Conservation (phyloP, 2,797 vertebrate genomes). For the Aeoliscus strigatus region DNA sequence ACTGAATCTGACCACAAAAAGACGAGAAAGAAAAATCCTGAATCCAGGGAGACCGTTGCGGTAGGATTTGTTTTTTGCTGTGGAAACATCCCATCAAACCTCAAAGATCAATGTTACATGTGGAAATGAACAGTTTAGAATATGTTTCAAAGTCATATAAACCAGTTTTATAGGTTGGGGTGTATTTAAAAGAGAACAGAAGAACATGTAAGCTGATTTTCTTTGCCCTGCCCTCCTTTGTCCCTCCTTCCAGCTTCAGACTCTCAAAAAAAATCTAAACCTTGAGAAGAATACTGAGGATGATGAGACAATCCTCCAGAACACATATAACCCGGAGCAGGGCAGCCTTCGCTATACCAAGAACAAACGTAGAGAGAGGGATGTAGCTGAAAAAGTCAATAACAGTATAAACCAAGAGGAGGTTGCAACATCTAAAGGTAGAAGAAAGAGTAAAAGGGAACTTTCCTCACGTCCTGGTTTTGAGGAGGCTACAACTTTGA, state of each 20-base stretch:
- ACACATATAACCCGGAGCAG: conserved; percentile 72
- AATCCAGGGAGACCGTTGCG: conserved; percentile 76
- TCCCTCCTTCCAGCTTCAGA: conserved; percentile 75
- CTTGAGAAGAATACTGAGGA: conserved; percentile 76
- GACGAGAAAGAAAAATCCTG: conserved; percentile 70
- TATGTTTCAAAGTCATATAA: no score
- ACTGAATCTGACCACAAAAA: conserved; percentile 75
- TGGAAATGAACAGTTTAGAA: no score
- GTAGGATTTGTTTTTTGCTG: conserved; percentile 59
- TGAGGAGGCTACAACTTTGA: conserved; percentile 43
- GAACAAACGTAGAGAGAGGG: conserved; percentile 74
- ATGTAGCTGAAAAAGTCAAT: conserved; percentile 71
- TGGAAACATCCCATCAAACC: not conserved
- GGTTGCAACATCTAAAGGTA: conserved; percentile 51
- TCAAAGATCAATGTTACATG: not conserved
- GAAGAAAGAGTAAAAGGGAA: conserved; percentile 75
- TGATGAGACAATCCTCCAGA: conserved; percentile 75
- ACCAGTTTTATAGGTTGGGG: not conserved
- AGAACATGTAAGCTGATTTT: not conserved
- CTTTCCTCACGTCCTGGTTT: conserved; percentile 53
- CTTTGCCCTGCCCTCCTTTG: no score
- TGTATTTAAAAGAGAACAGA: conserved; percentile 1
- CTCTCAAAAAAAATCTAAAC: conserved; percentile 77
- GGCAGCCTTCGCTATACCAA: conserved; percentile 78
- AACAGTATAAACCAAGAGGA: conserved; percentile 65